Conservation (phyloP, 2,888 invertebrate genomes). For the Platerodrilus igneus region DNA sequence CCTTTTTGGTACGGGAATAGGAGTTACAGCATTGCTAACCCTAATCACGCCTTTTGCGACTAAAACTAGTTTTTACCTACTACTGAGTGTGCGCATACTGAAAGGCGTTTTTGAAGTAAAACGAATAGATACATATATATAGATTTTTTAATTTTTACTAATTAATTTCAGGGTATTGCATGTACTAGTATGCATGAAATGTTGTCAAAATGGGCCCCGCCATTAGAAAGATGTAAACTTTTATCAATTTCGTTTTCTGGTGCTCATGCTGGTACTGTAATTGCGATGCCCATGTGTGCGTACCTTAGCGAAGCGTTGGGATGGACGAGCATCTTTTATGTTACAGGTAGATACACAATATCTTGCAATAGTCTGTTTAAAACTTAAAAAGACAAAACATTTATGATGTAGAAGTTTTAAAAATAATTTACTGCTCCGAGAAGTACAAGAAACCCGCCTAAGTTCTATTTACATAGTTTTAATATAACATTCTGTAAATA, state of each 20-base stretch:
- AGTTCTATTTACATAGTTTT: too few relatives aligned
- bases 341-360: slow-evolving; percentile 56
- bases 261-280: slow-evolving; percentile 79
- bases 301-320: slow-evolving; percentile 67
- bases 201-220: slow-evolving; percentile 81
- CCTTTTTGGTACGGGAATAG: slow-evolving; percentile 73
- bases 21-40: slow-evolving; percentile 72
- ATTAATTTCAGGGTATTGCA: slow-evolving; percentile 64
- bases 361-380: not conserved
- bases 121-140: too few relatives aligned
- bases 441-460: too few relatives aligned
- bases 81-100: slow-evolving; percentile 61
- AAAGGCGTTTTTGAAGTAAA: slow-evolving; percentile 41
- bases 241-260: slow-evolving; percentile 83
- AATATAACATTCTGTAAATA: too few relatives aligned
- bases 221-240: slow-evolving; percentile 69
- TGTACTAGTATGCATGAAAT: slow-evolving; percentile 79
- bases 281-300: slow-evolving; percentile 76
- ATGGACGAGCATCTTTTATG: slow-evolving; percentile 80
- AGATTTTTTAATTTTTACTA: slow-evolving; percentile 49
- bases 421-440: too few relatives aligned
- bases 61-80: slow-evolving; percentile 61
- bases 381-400: not conserved
- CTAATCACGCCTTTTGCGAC: slow-evolving; percentile 76
- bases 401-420: too few relatives aligned